phyloP scores from a whole-genome alignment of 2,888 invertebrate species.

The Campoletis raptor region DNA sequence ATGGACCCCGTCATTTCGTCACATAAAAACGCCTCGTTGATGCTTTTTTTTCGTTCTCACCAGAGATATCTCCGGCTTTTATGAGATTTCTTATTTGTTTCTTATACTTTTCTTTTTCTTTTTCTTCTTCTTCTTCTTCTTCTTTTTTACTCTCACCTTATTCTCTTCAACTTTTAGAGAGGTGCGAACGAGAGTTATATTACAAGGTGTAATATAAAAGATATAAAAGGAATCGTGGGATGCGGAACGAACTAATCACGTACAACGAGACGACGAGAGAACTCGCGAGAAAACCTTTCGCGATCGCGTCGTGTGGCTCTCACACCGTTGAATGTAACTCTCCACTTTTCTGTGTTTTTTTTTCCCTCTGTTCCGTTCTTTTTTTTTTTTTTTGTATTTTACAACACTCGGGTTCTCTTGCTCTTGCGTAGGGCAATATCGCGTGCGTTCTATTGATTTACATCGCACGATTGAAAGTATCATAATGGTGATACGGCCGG shows the following conservation, averaged over 20 bases:
- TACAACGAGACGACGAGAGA: constrained; percentile 47
- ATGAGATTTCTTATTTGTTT: constrained; percentile 33
- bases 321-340: constrained; percentile 53
- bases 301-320: constrained; percentile 21
- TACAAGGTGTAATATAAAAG: constrained; percentile 60
- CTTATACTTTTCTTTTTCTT: background rate
- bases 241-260: constrained; percentile 67
- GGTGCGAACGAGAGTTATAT: constrained; percentile 59
- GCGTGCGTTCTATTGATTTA: constrained; percentile 72
- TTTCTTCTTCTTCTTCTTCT: background rate
- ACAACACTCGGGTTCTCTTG: constrained; percentile 21
- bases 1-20: constrained; percentile 24
- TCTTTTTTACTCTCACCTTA: background rate
- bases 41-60: background rate
- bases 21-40: constrained; percentile 11
- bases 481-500: constrained; percentile 70
- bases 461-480: constrained; percentile 72
- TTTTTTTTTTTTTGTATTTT: constrained; percentile 16
- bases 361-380: background rate
- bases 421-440: constrained; percentile 65
- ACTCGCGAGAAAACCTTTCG: constrained; percentile 35
- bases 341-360: background rate
- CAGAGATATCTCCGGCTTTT: constrained; percentile 17
- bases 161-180: constrained; percentile 30
- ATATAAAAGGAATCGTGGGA: constrained; percentile 61